Conservation (phyloP, 2,888 invertebrate species). For the Tiphia femorata region DNA sequence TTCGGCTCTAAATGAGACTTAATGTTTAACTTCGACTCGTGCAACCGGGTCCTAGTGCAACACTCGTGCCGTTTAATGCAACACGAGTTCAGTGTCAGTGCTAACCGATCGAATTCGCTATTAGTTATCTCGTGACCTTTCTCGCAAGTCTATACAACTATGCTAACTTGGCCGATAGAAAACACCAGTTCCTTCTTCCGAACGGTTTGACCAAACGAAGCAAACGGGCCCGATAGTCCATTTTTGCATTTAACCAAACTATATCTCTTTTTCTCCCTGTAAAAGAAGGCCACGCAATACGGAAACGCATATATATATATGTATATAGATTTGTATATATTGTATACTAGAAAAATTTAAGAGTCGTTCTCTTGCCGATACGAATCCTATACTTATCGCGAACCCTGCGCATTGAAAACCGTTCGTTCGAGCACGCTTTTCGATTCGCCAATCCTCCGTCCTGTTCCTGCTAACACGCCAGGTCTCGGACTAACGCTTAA, state of each 20-base stretch:
- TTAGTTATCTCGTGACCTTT: too few relatives aligned
- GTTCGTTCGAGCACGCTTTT: conserved; percentile 19
- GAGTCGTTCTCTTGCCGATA: conserved; percentile 4
- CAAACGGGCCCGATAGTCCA: conserved; percentile 12
- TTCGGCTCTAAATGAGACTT: too few relatives aligned
- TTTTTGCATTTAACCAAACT: conserved; percentile 19
- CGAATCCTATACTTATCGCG: conserved; percentile 11
- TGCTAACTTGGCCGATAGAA: not conserved
- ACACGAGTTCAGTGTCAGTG: too few relatives aligned
- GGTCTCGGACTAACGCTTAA: conserved; percentile 16
- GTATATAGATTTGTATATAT: too few relatives aligned
- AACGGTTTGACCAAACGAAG: conserved; percentile 8
- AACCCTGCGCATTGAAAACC: conserved; percentile 16
- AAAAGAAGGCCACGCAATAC: conserved; percentile 59
- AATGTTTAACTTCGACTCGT: too few relatives aligned
- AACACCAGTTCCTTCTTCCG: not conserved
- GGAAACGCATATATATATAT: too few relatives aligned
- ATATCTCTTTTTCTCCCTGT: conserved; percentile 11
- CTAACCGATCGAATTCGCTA: too few relatives aligned
- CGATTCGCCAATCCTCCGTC: conserved; percentile 10
- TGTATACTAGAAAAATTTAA: not conserved
- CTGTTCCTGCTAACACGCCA: not conserved
- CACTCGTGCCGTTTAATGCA: too few relatives aligned
- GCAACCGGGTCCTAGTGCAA: too few relatives aligned
- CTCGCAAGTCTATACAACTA: too few relatives aligned